Conservation (phyloP, 1,140 invertebrate species). For the Procambarus clarkii region DNA sequence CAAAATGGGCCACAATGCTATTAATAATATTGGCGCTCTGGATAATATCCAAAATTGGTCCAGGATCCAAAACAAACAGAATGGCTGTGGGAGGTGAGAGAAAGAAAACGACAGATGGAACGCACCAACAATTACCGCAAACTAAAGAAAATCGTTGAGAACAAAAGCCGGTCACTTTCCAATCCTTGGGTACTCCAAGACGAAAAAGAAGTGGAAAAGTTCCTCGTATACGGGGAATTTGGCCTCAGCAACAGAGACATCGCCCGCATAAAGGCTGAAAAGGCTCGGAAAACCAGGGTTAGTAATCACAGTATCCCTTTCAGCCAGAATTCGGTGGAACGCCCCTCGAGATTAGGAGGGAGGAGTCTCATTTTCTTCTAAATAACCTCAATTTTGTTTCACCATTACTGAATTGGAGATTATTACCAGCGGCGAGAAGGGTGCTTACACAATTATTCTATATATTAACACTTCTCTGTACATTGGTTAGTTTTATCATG, state of each 20-base stretch:
- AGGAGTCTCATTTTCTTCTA: too few species aligned
- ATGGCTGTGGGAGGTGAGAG: constrained; percentile 89
- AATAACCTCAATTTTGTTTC: too few species aligned
- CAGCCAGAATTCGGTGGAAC: too few species aligned
- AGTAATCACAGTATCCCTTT: constrained; percentile 20
- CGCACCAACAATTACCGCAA: constrained; percentile 75
- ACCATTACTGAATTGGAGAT: too few species aligned
- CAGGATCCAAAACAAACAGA: constrained; percentile 92
- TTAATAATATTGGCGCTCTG: too few species aligned
- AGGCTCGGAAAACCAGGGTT: constrained; percentile 68
- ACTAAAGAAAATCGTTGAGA: constrained; percentile 71
- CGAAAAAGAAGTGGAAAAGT: constrained; percentile 72
- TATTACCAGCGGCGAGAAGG: too few species aligned
- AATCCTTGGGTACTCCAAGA: constrained; percentile 58
- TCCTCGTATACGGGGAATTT: constrained; percentile 73
- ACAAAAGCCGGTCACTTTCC: constrained; percentile 20
- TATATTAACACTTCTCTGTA: too few species aligned
- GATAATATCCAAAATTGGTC: neutral
- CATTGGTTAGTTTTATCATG: too few species aligned
- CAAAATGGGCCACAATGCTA: too few species aligned
- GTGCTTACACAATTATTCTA: too few species aligned
- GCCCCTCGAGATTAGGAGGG: too few species aligned
- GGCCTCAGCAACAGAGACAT: constrained; percentile 70
- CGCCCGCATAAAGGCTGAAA: constrained; percentile 71
- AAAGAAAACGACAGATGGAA: constrained; percentile 86